Percentiles rank a stretch among this genome's conserved stretches.
Evolutionary conservation across 2,113 vertebrate genomes (phyloP).

Genomic region (Microtus richardsoni): DNA sequence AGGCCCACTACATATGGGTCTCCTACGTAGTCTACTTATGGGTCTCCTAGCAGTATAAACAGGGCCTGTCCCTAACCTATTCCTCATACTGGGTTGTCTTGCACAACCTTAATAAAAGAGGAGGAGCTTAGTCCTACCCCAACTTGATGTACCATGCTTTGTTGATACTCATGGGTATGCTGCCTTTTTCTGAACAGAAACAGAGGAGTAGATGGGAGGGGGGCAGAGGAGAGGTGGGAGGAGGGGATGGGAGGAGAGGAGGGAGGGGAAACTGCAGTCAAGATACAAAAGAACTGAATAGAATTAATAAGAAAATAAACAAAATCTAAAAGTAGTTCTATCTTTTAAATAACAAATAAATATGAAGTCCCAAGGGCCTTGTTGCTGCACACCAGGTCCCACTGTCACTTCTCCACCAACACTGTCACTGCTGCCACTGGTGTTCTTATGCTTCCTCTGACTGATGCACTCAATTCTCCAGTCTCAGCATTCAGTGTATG

Average conservation of each 20-base stretch:
- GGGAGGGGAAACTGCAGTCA: background rate
- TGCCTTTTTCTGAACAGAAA: too few species aligned
- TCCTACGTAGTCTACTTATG: background rate
- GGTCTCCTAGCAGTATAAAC: background rate
- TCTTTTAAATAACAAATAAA: constrained; percentile 83
- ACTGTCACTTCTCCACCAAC: constrained; percentile 91
- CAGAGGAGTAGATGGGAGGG: background rate
- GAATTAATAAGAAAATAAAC: constrained; percentile 50
- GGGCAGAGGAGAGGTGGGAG: background rate
- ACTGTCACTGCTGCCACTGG: constrained; percentile 94
- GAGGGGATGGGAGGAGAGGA: background rate
- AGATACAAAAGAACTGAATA: background rate
- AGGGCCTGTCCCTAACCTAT: background rate
- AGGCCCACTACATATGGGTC: background rate
- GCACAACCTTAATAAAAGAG: background rate
- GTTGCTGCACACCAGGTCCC: background rate
- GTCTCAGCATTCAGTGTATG: constrained; percentile 93
- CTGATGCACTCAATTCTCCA: constrained; percentile 94
- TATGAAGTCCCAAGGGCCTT: constrained; percentile 48
- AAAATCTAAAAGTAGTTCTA: constrained; percentile 76
- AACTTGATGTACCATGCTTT: background rate
- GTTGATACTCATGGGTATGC: background rate
- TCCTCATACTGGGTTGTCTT: background rate
- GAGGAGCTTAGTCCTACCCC: background rate
- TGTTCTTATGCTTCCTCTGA: constrained; percentile 91